Conservation (phyloP, 2,888 invertebrate genomes). For the Aporophyla lueneburgensis region DNA sequence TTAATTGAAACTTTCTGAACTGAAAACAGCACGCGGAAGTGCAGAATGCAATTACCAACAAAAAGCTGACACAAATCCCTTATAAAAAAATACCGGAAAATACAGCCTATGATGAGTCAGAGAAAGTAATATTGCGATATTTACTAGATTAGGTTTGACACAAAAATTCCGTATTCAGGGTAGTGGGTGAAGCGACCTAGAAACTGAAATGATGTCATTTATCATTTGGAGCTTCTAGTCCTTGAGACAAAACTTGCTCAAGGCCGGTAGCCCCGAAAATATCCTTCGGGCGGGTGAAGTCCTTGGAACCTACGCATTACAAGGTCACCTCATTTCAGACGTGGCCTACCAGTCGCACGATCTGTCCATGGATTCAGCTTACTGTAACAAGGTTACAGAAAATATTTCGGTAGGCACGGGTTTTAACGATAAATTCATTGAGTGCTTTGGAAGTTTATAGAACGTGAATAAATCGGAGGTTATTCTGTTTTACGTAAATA, state of each 20-base stretch:
- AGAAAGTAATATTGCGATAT: slow-evolving; percentile 46
- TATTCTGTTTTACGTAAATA: slow-evolving; percentile 23
- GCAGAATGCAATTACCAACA: neutral
- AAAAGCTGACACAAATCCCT: slow-evolving; percentile 8
- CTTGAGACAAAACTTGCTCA: slow-evolving; percentile 85
- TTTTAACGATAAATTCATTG: slow-evolving; percentile 63
- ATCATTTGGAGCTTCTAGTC: slow-evolving; percentile 79
- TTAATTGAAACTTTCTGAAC: neutral
- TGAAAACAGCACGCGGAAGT: neutral
- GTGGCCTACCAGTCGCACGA: slow-evolving; percentile 75
- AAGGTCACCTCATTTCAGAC: slow-evolving; percentile 79
- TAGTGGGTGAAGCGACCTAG: slow-evolving; percentile 80
- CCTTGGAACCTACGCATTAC: slow-evolving; percentile 75
- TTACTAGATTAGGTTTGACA: slow-evolving; percentile 59
- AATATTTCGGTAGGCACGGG: slow-evolving; percentile 68
- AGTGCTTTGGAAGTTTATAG: slow-evolving; percentile 48
- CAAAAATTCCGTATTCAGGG: slow-evolving; percentile 80
- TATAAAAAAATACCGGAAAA: slow-evolving; percentile 18
- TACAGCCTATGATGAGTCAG: slow-evolving; percentile 15
- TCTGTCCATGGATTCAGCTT: slow-evolving; percentile 74
- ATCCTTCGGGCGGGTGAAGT: slow-evolving; percentile 78
- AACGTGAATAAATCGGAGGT: slow-evolving; percentile 52
- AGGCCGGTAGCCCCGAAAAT: slow-evolving; percentile 83
- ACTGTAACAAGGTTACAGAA: slow-evolving; percentile 77
- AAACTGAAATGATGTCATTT: slow-evolving; percentile 85